Evolutionary conservation across 2,888 invertebrate genomes (phyloP).

Genomic region (Spilarctia lutea): DNA sequence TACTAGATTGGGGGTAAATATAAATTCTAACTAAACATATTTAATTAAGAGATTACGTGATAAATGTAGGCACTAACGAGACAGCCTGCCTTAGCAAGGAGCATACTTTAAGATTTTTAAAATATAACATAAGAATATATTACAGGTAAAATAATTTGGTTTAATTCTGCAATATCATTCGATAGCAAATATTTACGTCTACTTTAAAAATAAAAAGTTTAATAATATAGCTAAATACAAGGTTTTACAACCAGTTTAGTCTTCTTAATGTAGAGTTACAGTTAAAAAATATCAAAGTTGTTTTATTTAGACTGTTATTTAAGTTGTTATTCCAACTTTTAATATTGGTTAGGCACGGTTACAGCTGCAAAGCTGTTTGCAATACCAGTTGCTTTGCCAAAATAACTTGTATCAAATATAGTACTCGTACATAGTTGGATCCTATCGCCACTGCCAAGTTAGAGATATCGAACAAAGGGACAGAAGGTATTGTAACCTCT

Average conservation of each 20-base stretch:
- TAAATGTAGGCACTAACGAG: background rate
- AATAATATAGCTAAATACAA: no score
- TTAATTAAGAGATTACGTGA: background rate
- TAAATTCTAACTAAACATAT: background rate
- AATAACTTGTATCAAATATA: background rate
- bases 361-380: background rate
- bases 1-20: background rate
- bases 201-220: no score
- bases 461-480: slow-evolving; percentile 10
- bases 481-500: slow-evolving; percentile 3
- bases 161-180: background rate
- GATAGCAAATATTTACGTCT: background rate
- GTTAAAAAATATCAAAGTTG: background rate
- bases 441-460: background rate
- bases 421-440: background rate
- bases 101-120: background rate
- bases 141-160: background rate
- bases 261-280: no score
- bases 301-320: background rate
- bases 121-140: background rate
- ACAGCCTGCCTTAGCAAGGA: background rate
- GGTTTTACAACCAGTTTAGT: no score
- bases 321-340: background rate
- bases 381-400: background rate
- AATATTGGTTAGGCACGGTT: background rate